Conservation (phyloP, 2,113 vertebrate species). For the Otolemur garnettii region DNA sequence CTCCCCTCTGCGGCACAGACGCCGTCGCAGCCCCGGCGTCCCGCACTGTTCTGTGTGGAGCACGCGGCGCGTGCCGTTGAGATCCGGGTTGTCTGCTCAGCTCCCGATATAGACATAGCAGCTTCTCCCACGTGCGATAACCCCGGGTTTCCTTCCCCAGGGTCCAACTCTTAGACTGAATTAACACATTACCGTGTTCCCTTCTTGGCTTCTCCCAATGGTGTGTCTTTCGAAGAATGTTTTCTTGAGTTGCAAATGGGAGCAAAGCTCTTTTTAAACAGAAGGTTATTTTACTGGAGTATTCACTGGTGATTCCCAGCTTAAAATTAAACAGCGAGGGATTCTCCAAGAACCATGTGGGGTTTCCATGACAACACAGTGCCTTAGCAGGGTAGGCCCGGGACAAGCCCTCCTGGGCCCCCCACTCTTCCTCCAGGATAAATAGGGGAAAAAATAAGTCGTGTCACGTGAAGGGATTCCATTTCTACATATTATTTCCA, state of each 20-base stretch:
- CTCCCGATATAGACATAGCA: rapidly evolving
- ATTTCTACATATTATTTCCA: neutral
- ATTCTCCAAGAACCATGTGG: neutral
- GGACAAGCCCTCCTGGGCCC: rapidly evolving
- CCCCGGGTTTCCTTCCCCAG: rapidly evolving
- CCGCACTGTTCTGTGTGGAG: rapidly evolving
- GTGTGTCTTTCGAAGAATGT: neutral
- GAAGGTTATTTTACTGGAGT: neutral
- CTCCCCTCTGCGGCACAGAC: rapidly evolving
- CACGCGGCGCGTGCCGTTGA: rapidly evolving
- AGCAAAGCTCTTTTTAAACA: neutral
- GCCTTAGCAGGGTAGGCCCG: neutral
- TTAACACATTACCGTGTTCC: rapidly evolving
- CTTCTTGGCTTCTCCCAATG: rapidly evolving
- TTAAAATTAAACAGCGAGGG: neutral
- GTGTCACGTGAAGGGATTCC: constrained; percentile 20
- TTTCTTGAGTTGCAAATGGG: neutral
- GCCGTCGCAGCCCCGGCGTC: rapidly evolving
- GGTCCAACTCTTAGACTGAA: neutral
- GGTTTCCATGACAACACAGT: neutral
- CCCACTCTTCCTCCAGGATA: neutral
- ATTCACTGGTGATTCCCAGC: neutral
- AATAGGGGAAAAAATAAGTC: neutral
- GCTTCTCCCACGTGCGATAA: rapidly evolving
- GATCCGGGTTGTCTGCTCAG: rapidly evolving